Evolutionary conservation across 2,797 vertebrate species (phyloP), one percentile per base, ranked within the genome.

Genomic region (Muraenolepis orangiensis): DNA sequence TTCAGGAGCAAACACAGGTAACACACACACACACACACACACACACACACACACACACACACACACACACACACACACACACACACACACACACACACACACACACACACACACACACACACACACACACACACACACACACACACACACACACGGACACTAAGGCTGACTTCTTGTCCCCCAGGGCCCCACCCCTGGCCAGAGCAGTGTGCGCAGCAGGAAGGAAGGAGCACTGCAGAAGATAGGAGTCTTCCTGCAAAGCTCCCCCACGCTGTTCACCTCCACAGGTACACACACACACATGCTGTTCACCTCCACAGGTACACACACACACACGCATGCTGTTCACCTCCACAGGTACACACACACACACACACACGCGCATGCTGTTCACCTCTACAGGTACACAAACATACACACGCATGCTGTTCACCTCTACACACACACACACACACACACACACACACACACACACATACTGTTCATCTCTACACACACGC

Each of bases 171-270:
- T 36, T 40, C 40, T 16, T 69, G 42, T 74, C 57, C 23, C 23
- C 23, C 57, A 64, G 57, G 23, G 57, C 57, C 57, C n/a, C 5
- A 26, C 57, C n/a, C 57, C 57, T 64, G 57, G 51, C 70, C 83
- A 78, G 75, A 86, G 74, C 79, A 90, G 82, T 81, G 28, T 88
- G 67, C 86, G 72, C 67, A 85, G 87, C 72, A 89, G 77, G 6
- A 95, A 91, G 76, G 94, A 94, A 11, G 92, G 89, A 46, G 81
- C 92, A 11, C 84, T 95, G 73, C 93, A 92, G 87, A 95, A 93
- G 89, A 93, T 95, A 13, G 93, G 93, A 73, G 92, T 91, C 61
- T 93, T 95, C 85, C 87, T 95, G 74, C 92, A 95, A 73, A 91
- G 93, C 79, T 95, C 93, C 0, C 93, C 94, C 5, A 95, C 90